Conservation (phyloP, 2,113 vertebrate species). For the Gallinago paraguaiae region DNA sequence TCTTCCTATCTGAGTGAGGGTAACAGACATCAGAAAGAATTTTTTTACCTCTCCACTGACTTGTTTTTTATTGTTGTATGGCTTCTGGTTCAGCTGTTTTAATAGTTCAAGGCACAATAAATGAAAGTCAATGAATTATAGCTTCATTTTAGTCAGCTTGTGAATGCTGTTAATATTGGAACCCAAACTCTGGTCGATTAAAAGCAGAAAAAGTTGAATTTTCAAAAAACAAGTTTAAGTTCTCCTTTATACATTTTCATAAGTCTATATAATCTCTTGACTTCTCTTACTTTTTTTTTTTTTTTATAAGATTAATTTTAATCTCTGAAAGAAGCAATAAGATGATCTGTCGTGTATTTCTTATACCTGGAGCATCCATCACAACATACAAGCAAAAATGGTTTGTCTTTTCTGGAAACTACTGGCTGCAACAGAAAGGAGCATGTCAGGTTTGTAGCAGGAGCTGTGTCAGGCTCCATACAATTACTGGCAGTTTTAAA, state of each 20-base stretch:
- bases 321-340: not conserved
- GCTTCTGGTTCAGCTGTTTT: not conserved
- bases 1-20: not conserved
- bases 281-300: not conserved
- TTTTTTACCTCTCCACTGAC: not conserved
- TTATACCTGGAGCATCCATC: not conserved
- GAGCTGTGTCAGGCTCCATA: not conserved
- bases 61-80: not conserved
- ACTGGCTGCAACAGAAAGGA: not conserved
- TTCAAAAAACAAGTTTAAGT: not conserved
- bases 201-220: not conserved
- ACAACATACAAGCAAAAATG: not conserved
- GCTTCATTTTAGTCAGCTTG: not conserved
- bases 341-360: not conserved
- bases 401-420: not conserved
- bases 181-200: not conserved
- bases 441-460: not conserved
- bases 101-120: not conserved
- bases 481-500: not conserved
- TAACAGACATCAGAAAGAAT: not conserved
- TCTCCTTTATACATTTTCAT: conserved; percentile 16
- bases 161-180: not conserved
- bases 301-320: conserved; percentile 1
- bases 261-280: not conserved
- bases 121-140: not conserved